Base-by-base conservation (phyloP, 2,888 invertebrate genomes). In the Trisateles emortualis region DNA sequence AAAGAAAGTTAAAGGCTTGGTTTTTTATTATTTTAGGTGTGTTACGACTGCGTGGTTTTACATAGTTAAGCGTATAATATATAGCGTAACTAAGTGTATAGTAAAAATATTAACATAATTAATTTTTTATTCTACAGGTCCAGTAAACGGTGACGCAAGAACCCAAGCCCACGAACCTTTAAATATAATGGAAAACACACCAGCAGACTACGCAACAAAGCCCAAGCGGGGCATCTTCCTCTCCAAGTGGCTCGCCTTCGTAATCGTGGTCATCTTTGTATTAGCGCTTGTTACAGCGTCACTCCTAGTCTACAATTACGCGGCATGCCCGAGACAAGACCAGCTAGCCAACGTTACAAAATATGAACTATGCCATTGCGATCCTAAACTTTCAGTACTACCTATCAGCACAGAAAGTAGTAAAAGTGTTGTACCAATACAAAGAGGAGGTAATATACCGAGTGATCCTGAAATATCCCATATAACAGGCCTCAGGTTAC, bases 221-320 rank as follows among this genome's bases (percentile, higher is more conserved):
- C 86, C 91, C 38, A 93, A 92, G 59, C 92, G 93, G 44, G 95
- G 95, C 17, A 93, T 95, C 65, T 94, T 94, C 74, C 83, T 97
- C 45, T 95, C 96, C 17, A 94, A 94, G 66, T 94, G 94, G 56
- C 94, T 95, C 10, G 94, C 94, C 3, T 86, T 95, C 41, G 87
- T 96, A 13, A 83, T 96, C 39, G 90, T 93, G 3, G 86, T 95
- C 33, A 93, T 95, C 59, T 96, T 96, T 78, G 79, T 95, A 0
- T 90, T 94, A 62, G 94, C 95, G 6, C 81, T 96, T 42, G 92
- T 96, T 19, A 95, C 95, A 36, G 96, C 96, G 1, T 96, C 96
- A 5, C 93, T 97, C 26, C 86, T 97, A 64, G 96, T 96, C 16
- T 96, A 96, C 82, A 96, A 96, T 83, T 95, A 96, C 71, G 95